phyloP scores from a whole-genome alignment of 2,888 invertebrate species.

The Loripinus fragilis region DNA sequence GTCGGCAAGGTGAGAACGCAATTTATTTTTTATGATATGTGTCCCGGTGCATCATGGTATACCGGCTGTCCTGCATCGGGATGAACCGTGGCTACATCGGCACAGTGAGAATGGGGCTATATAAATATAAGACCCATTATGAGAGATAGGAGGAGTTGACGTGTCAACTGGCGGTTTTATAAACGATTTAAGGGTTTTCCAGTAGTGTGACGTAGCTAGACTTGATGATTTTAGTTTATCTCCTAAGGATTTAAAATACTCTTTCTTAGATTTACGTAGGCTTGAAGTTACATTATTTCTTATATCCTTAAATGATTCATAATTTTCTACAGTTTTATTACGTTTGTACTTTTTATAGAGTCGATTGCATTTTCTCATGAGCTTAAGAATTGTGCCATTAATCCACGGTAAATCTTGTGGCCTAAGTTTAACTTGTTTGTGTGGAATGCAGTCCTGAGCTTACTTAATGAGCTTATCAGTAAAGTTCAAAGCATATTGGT shows the following conservation, averaged over 20 bases:
- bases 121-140: neutral
- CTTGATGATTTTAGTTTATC: neutral
- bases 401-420: conserved; percentile 12
- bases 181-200: conserved; percentile 11
- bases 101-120: too few species aligned
- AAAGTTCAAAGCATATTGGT: neutral
- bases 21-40: too few species aligned
- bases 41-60: too few species aligned
- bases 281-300: neutral
- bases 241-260: neutral
- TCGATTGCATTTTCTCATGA: conserved; percentile 13
- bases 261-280: neutral
- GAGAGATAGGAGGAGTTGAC: neutral
- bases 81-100: too few species aligned
- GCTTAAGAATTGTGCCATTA: neutral
- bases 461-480: neutral
- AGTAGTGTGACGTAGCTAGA: neutral
- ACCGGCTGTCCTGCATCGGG: too few species aligned
- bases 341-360: conserved; percentile 1
- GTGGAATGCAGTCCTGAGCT: neutral
- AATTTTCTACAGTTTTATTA: neutral
- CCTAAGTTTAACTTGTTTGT: conserved; percentile 1
- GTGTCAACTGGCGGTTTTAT: neutral
- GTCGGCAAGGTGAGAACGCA: too few species aligned
- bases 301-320: neutral